Conservation (phyloP, 1,140 invertebrate species). For the Drosophila sechellia region DNA sequence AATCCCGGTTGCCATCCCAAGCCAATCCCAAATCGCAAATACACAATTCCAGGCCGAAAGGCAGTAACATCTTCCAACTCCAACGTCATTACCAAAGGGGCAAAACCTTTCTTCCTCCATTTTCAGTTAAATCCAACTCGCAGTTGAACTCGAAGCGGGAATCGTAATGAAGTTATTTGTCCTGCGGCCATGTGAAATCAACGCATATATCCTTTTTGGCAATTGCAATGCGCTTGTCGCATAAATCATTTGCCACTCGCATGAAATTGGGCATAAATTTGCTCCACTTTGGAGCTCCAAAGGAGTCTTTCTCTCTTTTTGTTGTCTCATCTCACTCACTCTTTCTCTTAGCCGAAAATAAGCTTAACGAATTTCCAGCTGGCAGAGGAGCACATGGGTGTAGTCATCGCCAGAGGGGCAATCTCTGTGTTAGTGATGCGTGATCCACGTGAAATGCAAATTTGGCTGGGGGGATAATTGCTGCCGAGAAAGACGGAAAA, state of each 20-base stretch:
- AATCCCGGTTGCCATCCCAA: conserved; percentile 8
- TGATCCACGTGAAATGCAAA: conserved; percentile 37
- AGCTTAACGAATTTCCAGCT: conserved; percentile 75
- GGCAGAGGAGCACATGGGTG: conserved; percentile 23
- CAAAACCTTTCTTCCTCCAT: conserved; percentile 36
- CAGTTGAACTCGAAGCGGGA: conserved; percentile 19
- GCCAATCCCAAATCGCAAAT: conserved; percentile 59
- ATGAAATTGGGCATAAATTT: conserved; percentile 83
- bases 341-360: conserved; percentile 39
- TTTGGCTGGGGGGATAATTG: conserved; percentile 19
- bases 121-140: conserved; percentile 11
- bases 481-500: not conserved
- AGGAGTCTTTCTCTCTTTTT: conserved; percentile 13
- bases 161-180: conserved; percentile 81
- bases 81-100: conserved; percentile 68
- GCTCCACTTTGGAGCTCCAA: conserved; percentile 70
- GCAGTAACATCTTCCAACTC: conserved; percentile 39
- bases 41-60: conserved; percentile 42
- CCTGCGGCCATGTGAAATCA: conserved; percentile 78
- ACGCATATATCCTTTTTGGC: conserved; percentile 82
- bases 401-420: conserved; percentile 31
- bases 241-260: conserved; percentile 82
- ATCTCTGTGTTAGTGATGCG: conserved; percentile 37
- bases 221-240: conserved; percentile 80
- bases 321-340: not conserved